phyloP scores from a whole-genome alignment of 2,888 invertebrate species.

The Lagria hirta region DNA sequence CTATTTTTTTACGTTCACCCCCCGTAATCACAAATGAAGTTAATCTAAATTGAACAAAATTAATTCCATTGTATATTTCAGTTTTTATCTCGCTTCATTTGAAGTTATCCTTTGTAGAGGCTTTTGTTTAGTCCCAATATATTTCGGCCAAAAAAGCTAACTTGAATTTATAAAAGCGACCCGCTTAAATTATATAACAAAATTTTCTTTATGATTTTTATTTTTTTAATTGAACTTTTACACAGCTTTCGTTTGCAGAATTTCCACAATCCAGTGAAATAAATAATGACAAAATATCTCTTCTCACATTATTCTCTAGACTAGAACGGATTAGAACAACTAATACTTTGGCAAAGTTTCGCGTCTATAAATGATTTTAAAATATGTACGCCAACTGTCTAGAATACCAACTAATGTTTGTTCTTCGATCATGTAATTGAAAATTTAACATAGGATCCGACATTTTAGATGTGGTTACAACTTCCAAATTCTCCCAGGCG shows the following conservation, averaged over 20 bases:
- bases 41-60: constrained; percentile 55
- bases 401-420: constrained; percentile 14
- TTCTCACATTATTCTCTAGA: not conserved
- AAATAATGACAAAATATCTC: not conserved
- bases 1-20: constrained; percentile 38
- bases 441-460: constrained; percentile 13
- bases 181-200: constrained; percentile 12
- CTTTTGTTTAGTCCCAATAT: constrained; percentile 30
- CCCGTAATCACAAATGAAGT: constrained; percentile 52
- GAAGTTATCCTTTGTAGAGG: constrained; percentile 27
- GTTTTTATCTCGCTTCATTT: constrained; percentile 34
- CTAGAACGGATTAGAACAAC: constrained; percentile 7
- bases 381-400: constrained; percentile 6
- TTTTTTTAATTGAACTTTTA: constrained; percentile 6
- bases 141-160: constrained; percentile 22
- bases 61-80: constrained; percentile 52
- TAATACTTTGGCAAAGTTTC: constrained; percentile 12
- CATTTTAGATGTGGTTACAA: constrained; percentile 8
- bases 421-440: constrained; percentile 15
- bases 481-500: constrained; percentile 4
- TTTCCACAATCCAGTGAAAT: constrained; percentile 5
- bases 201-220: constrained; percentile 14
- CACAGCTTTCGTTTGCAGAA: no score
- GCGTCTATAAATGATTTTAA: constrained; percentile 15
- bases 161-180: constrained; percentile 15